phyloP scores from a whole-genome alignment of 64 coral and sea anemone species.

The Pocillopora damicornis region DNA sequence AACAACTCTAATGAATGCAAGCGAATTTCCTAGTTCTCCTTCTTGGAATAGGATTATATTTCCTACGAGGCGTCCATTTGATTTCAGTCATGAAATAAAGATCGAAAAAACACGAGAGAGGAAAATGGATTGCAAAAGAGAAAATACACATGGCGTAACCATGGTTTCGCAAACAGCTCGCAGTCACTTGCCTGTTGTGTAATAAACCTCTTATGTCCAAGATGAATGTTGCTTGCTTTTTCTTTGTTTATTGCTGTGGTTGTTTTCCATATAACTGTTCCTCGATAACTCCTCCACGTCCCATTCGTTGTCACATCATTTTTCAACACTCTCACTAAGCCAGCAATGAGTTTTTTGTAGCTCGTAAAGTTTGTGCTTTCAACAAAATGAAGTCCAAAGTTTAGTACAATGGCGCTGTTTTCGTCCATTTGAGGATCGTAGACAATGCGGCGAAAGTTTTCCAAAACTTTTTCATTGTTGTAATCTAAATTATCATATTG shows the following conservation, averaged over 20 bases:
- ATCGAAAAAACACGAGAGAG: too few relatives aligned
- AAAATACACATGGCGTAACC: too few relatives aligned
- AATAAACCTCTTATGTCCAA: constrained; percentile 74
- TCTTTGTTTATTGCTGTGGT: constrained; percentile 89
- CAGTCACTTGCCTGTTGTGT: constrained; percentile 69
- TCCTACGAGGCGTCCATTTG: too few relatives aligned
- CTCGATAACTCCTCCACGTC: constrained; percentile 19
- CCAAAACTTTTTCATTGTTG: constrained; percentile 58
- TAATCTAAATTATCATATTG: constrained; percentile 69
- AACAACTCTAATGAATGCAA: too few relatives aligned
- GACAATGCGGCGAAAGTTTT: constrained; percentile 44
- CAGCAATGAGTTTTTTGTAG: constrained; percentile 63
- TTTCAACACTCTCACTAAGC: constrained; percentile 58
- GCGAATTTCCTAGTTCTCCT: too few relatives aligned
- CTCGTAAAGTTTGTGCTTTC: constrained; percentile 89
- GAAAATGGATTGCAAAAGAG: too few relatives aligned
- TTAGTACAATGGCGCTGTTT: constrained; percentile 61
- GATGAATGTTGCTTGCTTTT: constrained; percentile 64
- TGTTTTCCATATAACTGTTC: constrained; percentile 79
- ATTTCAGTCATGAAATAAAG: too few relatives aligned
- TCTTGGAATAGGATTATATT: too few relatives aligned
- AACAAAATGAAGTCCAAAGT: constrained; percentile 88
- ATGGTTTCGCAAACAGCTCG: not conserved
- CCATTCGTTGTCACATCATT: constrained; percentile 15
- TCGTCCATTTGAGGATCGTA: constrained; percentile 39